These are phyloP conservation scores for Spermophilus dauricus DNA, from an alignment of 2,113 vertebrate genomes.

Conservation along the genomic window DNA sequence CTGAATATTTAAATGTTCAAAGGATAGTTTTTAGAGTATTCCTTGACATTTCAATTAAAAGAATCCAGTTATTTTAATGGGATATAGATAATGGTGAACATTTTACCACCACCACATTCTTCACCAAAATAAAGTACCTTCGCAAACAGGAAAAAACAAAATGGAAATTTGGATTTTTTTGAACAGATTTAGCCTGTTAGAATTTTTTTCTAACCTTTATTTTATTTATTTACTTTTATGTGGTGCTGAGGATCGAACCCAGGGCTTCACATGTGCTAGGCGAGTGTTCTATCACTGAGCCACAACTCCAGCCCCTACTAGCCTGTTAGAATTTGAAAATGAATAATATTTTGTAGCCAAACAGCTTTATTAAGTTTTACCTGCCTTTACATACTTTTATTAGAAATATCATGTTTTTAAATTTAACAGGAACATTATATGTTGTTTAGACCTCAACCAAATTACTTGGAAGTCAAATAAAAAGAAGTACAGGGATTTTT, in stretches of 20 bases:
- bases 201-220: neutral
- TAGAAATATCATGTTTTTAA: neutral
- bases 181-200: neutral
- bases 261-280: no score
- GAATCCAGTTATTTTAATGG: neutral
- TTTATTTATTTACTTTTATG: no score
- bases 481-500: neutral
- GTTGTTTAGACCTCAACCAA: neutral
- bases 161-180: neutral
- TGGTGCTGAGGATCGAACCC: no score
- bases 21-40: neutral
- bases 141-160: neutral
- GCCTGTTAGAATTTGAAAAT: slow-evolving; percentile 1
- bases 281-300: no score
- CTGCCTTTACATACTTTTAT: neutral
- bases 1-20: neutral
- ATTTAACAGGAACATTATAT: neutral
- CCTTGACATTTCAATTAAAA: slow-evolving; percentile 4
- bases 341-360: neutral
- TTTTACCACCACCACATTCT: neutral
- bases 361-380: neutral
- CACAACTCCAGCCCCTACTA: neutral
- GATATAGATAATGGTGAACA: neutral
- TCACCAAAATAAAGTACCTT: neutral
- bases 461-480: slow-evolving; percentile 20